A percentile compares a stretch with the other conserved stretches of the same genome.
These are phyloP conservation scores for Plebejus anna DNA, from an alignment of 2,888 invertebrate genomes.

Conservation along the genomic window DNA sequence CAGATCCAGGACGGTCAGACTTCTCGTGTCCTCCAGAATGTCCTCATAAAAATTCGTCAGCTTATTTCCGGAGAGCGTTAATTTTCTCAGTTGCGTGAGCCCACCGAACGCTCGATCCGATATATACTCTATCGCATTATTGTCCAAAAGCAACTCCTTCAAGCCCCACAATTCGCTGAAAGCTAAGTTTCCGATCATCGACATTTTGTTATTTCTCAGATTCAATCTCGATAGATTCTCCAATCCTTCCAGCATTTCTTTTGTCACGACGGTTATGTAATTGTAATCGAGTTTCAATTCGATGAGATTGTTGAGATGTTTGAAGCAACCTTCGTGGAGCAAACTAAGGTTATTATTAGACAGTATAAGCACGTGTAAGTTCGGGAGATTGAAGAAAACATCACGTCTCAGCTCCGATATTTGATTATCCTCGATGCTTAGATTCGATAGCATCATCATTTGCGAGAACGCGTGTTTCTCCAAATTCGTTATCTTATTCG, in stretches of 20 bases:
- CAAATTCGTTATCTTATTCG: conserved; percentile 84
- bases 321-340: conserved; percentile 92
- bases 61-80: conserved; percentile 87
- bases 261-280: conserved; percentile 86
- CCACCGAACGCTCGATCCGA: conserved; percentile 88
- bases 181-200: conserved; percentile 88
- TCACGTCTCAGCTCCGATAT: conserved; percentile 86
- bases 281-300: conserved; percentile 89
- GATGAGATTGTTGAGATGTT: conserved; percentile 84
- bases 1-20: conserved; percentile 86
- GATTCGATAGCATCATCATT: conserved; percentile 83
- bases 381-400: conserved; percentile 87
- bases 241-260: conserved; percentile 87
- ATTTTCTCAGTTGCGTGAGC: conserved; percentile 83
- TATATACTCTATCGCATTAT: conserved; percentile 84
- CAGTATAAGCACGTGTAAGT: conserved; percentile 85
- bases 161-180: conserved; percentile 88
- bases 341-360: conserved; percentile 92
- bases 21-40: conserved; percentile 84
- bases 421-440: conserved; percentile 87
- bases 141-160: conserved; percentile 84
- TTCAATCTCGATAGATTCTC: conserved; percentile 85
- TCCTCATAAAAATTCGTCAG: conserved; percentile 85
- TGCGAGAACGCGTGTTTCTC: conserved; percentile 86
- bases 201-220: conserved; percentile 86